Conservation (phyloP, 2,113 vertebrate genomes). For the Semnornis frantzii region DNA sequence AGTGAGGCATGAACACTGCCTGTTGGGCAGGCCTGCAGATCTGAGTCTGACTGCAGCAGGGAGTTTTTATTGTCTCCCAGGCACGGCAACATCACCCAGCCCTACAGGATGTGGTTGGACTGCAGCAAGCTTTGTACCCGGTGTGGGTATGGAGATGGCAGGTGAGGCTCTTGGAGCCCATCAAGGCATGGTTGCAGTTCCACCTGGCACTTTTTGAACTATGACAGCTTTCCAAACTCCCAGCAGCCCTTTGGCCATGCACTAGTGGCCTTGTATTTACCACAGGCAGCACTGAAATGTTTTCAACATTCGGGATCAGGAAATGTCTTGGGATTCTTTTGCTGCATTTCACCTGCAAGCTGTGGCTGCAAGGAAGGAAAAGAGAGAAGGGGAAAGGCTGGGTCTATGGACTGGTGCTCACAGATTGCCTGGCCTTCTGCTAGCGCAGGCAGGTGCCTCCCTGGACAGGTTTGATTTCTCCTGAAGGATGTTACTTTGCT, state of each 20-base stretch:
- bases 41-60: not conserved
- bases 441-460: not conserved
- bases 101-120: accelerated
- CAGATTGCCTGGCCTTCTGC: not conserved
- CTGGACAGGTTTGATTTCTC: not conserved
- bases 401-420: not conserved
- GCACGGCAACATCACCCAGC: accelerated
- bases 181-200: not conserved
- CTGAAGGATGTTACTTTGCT: not conserved
- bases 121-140: not conserved
- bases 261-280: not conserved
- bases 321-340: not conserved
- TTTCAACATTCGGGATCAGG: not conserved
- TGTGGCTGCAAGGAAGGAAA: not conserved
- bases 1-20: not conserved
- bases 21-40: not conserved
- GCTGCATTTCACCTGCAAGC: not conserved
- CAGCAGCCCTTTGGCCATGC: not conserved
- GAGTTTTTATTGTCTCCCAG: not conserved
- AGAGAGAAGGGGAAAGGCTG: not conserved
- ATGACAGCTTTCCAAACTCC: not conserved
- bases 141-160: accelerated
- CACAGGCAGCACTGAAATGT: not conserved
- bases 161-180: not conserved
- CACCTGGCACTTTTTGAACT: not conserved